Evolutionary conservation across 2,113 vertebrate species (phyloP), one percentile per base, ranked within the genome.

Genomic region (Orycteropus afer): DNA sequence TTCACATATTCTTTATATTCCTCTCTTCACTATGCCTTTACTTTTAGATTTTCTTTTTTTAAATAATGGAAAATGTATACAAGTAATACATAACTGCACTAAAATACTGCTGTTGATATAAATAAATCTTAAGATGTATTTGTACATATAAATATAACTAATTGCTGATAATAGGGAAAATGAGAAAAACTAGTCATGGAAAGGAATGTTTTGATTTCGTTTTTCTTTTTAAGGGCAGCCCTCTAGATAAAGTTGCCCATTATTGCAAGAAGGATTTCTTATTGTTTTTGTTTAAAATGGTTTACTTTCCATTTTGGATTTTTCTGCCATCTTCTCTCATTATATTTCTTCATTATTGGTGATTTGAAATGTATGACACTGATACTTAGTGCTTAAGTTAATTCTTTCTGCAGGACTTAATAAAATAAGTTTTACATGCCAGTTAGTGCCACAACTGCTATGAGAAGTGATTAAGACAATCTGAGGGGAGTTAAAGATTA

Each of bases 31-130:
- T 37, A 18, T 5, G 53, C 32, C 14, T 32, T 90, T 1, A 23
- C 27, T 63, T 76, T 88, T 92, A 87, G 51, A 45, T 53, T 84
- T 85, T 34, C 25, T 77, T 76, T 90, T 81, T 83, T 67, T 20
- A 63, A 85, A 73, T 89, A 89, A 73, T 51, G 45, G 3, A 49
- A 89, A 88, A 53, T 81, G 55, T 93, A 3, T 34, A 76, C 13
- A 61, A 32, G 3, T 55, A 37, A 79, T 20, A 20, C 67, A 0
- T 73, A 49, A 32, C 74, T 34, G 37, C 8, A 29, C 1, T 32
- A 53, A 73, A 90, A 9, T 15, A 13, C 45, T 51, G 18, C 87
- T 80, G 13, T 49, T 32, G 13, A 1, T 49, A 4, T 91, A 79
- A 67, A 23, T 67, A 22, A 34, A 27, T 61, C 40, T 61, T 45